phyloP scores from a whole-genome alignment of 2,888 invertebrate species.

The Theretra japonica region DNA sequence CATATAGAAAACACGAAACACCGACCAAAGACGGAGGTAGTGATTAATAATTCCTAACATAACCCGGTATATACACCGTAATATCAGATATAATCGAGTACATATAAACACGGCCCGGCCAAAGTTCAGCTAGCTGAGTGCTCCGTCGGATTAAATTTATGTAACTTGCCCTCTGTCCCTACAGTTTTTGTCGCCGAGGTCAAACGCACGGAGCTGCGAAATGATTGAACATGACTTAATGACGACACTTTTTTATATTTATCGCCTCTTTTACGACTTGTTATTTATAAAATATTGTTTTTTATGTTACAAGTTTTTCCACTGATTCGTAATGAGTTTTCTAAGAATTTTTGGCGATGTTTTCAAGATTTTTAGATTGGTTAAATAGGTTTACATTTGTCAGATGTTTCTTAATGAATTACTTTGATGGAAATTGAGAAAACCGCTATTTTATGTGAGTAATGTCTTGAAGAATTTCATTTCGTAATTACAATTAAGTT shows the following conservation, averaged over 20 bases:
- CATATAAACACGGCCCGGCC: slow-evolving; percentile 19
- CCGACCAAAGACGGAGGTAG: neutral
- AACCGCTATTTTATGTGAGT: no score
- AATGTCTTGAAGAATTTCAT: no score
- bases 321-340: neutral
- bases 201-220: slow-evolving; percentile 18
- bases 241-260: slow-evolving; percentile 20
- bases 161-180: slow-evolving; percentile 21
- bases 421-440: neutral
- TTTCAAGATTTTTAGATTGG: neutral
- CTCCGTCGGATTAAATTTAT: slow-evolving; percentile 33
- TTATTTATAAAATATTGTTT: neutral
- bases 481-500: no score
- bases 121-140: slow-evolving; percentile 33
- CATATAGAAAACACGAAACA: no score
- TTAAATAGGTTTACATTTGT: neutral
- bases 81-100: neutral
- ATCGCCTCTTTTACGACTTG: slow-evolving; percentile 2
- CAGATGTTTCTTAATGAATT: neutral
- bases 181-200: slow-evolving; percentile 19
- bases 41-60: slow-evolving; percentile 10
- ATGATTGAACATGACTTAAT: slow-evolving; percentile 25
- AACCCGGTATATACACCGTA: no score
- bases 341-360: neutral
- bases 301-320: neutral